Percentiles rank a stretch among this genome's conserved stretches.
These are phyloP conservation scores for Heliothis virescens DNA, from an alignment of 1,140 invertebrate genomes.

Conservation along the genomic window DNA sequence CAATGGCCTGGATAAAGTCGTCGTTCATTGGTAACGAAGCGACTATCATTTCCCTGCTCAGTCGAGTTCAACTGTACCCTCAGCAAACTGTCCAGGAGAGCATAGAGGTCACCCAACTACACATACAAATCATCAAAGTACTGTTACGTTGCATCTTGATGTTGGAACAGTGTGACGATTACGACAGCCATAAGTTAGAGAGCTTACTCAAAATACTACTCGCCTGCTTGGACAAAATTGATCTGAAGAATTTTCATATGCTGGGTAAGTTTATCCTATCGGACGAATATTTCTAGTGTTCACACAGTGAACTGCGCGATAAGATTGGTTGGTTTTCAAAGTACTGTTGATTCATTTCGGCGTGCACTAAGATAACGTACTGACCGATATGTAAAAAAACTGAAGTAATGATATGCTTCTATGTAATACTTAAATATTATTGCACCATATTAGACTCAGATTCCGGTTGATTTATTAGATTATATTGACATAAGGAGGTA, in stretches of 20 bases:
- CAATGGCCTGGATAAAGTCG: slow-evolving; percentile 71
- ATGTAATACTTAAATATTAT: not conserved
- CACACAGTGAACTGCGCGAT: slow-evolving; percentile 1
- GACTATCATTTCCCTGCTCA: slow-evolving; percentile 69
- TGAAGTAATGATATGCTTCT: not conserved
- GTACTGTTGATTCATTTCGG: not conserved
- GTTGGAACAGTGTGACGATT: slow-evolving; percentile 65
- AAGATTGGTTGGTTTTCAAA: not conserved
- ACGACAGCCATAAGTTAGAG: slow-evolving; percentile 69
- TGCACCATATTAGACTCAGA: not conserved
- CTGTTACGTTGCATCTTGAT: slow-evolving; percentile 67
- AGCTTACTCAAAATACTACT: slow-evolving; percentile 78
- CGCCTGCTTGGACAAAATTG: slow-evolving; percentile 74
- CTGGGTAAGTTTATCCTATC: slow-evolving; percentile 70
- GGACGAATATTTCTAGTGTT: not conserved
- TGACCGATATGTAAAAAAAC: not conserved
- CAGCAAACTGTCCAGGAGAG: slow-evolving; percentile 72
- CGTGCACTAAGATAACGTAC: not conserved
- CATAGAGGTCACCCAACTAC: slow-evolving; percentile 74
- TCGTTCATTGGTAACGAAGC: slow-evolving; percentile 74
- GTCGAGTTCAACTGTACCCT: slow-evolving; percentile 68
- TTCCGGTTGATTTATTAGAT: too few relatives aligned
- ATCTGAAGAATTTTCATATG: slow-evolving; percentile 83
- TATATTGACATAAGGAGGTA: too few relatives aligned
- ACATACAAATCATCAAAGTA: slow-evolving; percentile 76